Base-by-base conservation (phyloP, 2,888 invertebrate genomes). In the Neocrepidodera transversa region DNA sequence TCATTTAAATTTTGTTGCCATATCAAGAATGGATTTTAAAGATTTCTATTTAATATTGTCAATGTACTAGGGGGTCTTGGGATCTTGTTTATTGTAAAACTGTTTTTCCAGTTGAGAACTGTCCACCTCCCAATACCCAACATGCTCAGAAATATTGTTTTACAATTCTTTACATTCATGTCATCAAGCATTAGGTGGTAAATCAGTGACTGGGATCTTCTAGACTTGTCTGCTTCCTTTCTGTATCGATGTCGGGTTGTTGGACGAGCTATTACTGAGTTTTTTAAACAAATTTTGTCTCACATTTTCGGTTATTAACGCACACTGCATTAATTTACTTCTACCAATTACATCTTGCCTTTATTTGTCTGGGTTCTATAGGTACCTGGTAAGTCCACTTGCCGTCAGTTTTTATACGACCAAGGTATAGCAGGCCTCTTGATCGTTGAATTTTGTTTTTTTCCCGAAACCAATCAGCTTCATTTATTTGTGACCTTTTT, bases 321-420 rank as follows among this genome's bases (percentile, higher is more conserved):
- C 51, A 55, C 51, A 62, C 48, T 62, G 54, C 36, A 53, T 20
- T 58, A 52, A 11, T 35, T 53, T 57, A 52, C 28, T 11, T 48
- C 17, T 57, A 47, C 26, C 60, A 61, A 16, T 48, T 57, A 36
- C 61, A 61, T 28, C 28, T 57, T 38, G 20, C 40, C 43, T 53
- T 58, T 35, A 61, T 61, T n/a, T 32, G 48, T 45, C 53, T 45
- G 42, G 57, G 57, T 28, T 53, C 32, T 35, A 49, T 53, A 28
- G 49, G 57, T 30, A 8, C 49, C n/a, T 58, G 53, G 35, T 61
- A 61, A 53, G n/a, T 26, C 61, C 57, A 61, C 49, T 49, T 61
- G 17, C 30, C 53, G 10, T 57, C 35, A 57, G 40, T 61, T 49
- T 58, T 58, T 53, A 43, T 14, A 16, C 57, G 52, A 36, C 61